These are phyloP conservation scores for Hemiscyllium ocellatum DNA, from an alignment of 2,113 vertebrate genomes.

Conservation along the genomic window DNA sequence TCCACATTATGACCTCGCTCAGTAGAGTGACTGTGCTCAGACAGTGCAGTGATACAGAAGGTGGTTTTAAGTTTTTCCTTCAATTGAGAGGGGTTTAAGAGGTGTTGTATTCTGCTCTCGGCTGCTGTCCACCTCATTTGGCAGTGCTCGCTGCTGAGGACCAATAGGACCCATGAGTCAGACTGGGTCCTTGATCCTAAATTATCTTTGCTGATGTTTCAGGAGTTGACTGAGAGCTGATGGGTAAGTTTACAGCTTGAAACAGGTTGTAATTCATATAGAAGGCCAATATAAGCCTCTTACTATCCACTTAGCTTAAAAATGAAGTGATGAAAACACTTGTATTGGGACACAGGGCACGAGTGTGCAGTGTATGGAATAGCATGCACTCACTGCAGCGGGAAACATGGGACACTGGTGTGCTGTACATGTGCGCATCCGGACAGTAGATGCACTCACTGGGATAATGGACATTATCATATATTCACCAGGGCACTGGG, in stretches of 20 bases:
- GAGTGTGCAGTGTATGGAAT: background rate
- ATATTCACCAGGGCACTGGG: background rate
- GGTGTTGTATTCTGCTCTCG: background rate
- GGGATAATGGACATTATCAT: background rate
- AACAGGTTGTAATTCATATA: background rate
- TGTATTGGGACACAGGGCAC: background rate
- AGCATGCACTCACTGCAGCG: background rate
- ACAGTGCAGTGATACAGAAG: background rate
- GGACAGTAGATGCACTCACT: background rate
- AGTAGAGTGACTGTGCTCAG: background rate
- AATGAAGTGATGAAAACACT: background rate
- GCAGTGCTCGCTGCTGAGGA: background rate
- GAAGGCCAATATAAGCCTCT: background rate
- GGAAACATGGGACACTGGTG: no score
- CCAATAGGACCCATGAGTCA: background rate
- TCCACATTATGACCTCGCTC: background rate
- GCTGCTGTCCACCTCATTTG: background rate
- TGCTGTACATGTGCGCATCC: no score
- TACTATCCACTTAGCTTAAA: background rate
- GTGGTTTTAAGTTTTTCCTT: background rate
- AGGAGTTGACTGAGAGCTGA: background rate
- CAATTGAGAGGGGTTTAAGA: background rate
- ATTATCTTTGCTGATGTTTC: background rate
- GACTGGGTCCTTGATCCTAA: background rate
- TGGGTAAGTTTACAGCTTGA: background rate